Evolutionary conservation across 2,113 vertebrate genomes (phyloP).

Genomic region (Zosterops japonicus): DNA sequence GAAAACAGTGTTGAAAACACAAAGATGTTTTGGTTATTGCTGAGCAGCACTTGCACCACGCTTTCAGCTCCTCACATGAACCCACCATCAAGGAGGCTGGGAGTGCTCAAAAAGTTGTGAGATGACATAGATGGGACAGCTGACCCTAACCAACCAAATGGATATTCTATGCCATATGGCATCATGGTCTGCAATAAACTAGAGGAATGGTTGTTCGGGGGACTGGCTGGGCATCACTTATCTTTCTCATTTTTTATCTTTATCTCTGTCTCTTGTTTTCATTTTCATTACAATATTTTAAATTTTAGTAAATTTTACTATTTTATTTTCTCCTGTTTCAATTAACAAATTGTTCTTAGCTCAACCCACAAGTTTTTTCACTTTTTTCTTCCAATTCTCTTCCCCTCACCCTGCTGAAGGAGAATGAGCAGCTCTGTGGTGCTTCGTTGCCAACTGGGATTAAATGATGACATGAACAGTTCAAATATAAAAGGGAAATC

Average conservation of each 20-base stretch:
- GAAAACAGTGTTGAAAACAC: background rate
- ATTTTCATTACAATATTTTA: background rate
- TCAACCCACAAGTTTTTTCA: background rate
- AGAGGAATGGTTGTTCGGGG: background rate
- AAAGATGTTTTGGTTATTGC: background rate
- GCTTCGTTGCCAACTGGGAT: background rate
- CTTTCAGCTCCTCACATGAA: background rate
- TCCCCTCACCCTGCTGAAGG: background rate
- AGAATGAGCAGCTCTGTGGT: background rate
- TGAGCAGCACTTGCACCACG: fast-evolving
- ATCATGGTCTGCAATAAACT: background rate
- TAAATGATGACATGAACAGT: background rate
- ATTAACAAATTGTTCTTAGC: background rate
- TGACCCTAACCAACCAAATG: background rate
- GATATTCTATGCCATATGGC: background rate
- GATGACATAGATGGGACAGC: background rate
- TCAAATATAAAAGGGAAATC: background rate
- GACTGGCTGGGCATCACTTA: background rate
- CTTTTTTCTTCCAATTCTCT: background rate
- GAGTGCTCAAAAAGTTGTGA: background rate
- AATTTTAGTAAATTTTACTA: background rate
- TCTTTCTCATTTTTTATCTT: background rate
- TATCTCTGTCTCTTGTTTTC: background rate
- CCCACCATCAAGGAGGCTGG: background rate
- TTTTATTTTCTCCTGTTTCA: background rate